A percentile compares a stretch with the other conserved stretches of the same genome.
Evolutionary conservation across 2,797 vertebrate species (phyloP).

Genomic region (Brotula barbata): DNA sequence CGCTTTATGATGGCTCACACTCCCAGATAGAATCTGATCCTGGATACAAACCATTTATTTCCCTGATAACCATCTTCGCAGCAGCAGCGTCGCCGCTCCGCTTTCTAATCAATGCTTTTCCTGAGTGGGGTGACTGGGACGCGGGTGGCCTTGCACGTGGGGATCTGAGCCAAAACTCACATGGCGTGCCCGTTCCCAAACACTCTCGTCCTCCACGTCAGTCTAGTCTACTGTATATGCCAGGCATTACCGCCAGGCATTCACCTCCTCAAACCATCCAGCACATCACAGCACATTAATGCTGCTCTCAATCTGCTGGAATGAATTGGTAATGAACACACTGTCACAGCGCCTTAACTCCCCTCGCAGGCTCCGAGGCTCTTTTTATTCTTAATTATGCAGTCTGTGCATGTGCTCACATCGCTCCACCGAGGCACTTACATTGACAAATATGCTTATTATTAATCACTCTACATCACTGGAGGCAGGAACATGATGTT

Average conservation of each 20-base stretch:
- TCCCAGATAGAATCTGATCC: slow-evolving; percentile 28
- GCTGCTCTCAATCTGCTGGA: slow-evolving; percentile 9
- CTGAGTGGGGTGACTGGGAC: slow-evolving; percentile 21
- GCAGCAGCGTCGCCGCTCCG: slow-evolving; percentile 6
- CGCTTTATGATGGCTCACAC: slow-evolving; percentile 17
- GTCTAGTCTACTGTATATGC: too few relatives aligned
- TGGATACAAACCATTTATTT: slow-evolving; percentile 33
- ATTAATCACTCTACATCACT: slow-evolving; percentile 46
- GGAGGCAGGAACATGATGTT: slow-evolving; percentile 24
- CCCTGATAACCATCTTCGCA: slow-evolving; percentile 37
- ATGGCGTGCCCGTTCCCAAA: slow-evolving; percentile 12
- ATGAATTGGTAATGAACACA: slow-evolving; percentile 34
- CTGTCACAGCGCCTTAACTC: slow-evolving; percentile 2
- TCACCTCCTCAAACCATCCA: slow-evolving; percentile 13
- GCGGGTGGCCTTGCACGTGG: slow-evolving; percentile 1
- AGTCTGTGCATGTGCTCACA: slow-evolving; percentile 7
- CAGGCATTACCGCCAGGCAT: slow-evolving; percentile 2
- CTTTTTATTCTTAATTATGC: slow-evolving; percentile 32
- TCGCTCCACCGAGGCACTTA: slow-evolving; percentile 20
- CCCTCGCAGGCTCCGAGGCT: slow-evolving; percentile 1
- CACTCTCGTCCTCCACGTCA: too few relatives aligned
- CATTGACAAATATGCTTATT: slow-evolving; percentile 40
- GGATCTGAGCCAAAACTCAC: slow-evolving; percentile 12
- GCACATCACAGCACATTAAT: slow-evolving; percentile 16
- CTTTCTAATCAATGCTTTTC: slow-evolving; percentile 31